These are phyloP conservation scores for Poeciliopsis occidentalis DNA, from an alignment of 2,113 vertebrate genomes.

Conservation along the genomic window DNA sequence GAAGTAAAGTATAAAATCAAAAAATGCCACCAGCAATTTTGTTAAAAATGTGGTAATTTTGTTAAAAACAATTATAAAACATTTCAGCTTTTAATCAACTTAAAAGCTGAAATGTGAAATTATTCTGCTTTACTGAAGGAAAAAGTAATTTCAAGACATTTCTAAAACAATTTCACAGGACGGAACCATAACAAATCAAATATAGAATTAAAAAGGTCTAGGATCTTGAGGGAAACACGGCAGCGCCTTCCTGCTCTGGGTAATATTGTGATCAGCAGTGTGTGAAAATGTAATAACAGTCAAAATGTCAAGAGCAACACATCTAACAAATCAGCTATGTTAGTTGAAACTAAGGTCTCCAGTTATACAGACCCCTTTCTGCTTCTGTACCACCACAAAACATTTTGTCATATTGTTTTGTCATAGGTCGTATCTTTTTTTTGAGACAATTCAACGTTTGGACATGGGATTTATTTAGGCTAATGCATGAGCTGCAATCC, in stretches of 20 bases:
- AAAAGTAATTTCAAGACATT: background rate
- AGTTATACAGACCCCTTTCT: slow-evolving; percentile 30
- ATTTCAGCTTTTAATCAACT: background rate
- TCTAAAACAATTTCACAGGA: slow-evolving; percentile 17
- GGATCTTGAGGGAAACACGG: slow-evolving; percentile 17
- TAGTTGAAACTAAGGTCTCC: slow-evolving; percentile 28
- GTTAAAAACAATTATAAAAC: background rate
- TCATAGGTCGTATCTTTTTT: background rate
- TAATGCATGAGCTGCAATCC: background rate
- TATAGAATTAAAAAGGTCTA: slow-evolving; percentile 29
- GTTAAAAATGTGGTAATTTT: background rate
- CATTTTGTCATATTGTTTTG: slow-evolving; percentile 22
- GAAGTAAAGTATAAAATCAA: background rate
- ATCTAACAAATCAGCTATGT: slow-evolving; percentile 43
- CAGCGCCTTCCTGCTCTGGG: slow-evolving; percentile 41
- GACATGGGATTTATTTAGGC: background rate
- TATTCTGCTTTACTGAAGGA: background rate
- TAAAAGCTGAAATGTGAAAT: background rate
- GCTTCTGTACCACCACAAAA: slow-evolving; percentile 37
- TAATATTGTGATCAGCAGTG: slow-evolving; percentile 61
- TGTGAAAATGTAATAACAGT: slow-evolving; percentile 74
- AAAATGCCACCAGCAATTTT: too few species aligned
- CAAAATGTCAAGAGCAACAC: slow-evolving; percentile 44
- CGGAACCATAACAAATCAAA: slow-evolving; percentile 20
- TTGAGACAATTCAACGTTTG: background rate